Percentiles rank a stretch among this genome's conserved stretches.
Conservation (phyloP, 2,113 vertebrate genomes). For the Hippocampus zosterae region DNA sequence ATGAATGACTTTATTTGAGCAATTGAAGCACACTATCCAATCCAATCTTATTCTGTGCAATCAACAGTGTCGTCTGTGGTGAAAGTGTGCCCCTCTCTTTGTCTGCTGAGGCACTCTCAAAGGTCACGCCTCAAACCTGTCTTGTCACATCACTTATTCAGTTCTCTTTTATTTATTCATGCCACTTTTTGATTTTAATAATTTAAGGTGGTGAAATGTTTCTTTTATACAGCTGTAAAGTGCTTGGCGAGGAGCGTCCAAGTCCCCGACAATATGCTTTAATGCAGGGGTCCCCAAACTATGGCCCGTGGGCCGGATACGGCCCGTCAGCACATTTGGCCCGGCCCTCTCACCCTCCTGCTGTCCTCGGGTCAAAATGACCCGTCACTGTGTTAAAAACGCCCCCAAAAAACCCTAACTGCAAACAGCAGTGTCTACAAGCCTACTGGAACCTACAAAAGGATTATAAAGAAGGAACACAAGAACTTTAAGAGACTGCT, state of each 20-base stretch:
- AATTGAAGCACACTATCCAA: constrained; percentile 9
- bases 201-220: constrained; percentile 64
- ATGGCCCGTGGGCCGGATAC: no score
- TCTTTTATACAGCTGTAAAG: constrained; percentile 61
- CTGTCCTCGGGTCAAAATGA: no score
- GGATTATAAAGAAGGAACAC: no score
- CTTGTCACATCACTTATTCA: constrained; percentile 71
- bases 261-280: constrained; percentile 34
- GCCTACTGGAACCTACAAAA: no score
- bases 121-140: constrained; percentile 63
- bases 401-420: no score
- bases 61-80: no score
- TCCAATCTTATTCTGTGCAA: not conserved
- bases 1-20: constrained; percentile 59
- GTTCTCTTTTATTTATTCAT: constrained; percentile 67
- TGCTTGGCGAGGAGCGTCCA: constrained; percentile 39
- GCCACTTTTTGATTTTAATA: constrained; percentile 70
- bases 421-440: no score
- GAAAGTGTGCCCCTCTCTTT: constrained; percentile 16
- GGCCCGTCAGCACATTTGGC: no score
- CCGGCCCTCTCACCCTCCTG: no score
- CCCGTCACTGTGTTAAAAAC: no score
- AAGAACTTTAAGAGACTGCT: no score
- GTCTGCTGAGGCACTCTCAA: constrained; percentile 52
- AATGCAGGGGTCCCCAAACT: no score